Conservation (phyloP, 1,140 invertebrate genomes). For the Parapsyche elsis region DNA sequence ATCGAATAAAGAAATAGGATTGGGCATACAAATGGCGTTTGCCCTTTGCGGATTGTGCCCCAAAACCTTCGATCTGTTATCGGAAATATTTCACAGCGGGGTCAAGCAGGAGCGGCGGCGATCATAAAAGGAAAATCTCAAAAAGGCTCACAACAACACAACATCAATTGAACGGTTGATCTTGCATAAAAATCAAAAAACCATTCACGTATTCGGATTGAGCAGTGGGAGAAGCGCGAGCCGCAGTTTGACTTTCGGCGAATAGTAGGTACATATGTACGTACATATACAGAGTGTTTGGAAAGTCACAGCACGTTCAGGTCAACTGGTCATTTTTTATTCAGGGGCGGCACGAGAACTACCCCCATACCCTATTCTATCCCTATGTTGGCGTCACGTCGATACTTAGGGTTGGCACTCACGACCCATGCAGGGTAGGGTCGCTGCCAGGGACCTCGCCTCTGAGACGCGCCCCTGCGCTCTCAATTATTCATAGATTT, state of each 20-base stretch:
- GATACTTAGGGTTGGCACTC: conserved; percentile 20
- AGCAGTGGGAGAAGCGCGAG: background rate
- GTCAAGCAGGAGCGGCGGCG: background rate
- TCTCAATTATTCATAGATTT: conserved; percentile 16
- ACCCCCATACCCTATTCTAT: background rate
- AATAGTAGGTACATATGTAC: background rate
- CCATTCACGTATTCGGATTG: too few relatives aligned
- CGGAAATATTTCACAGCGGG: background rate
- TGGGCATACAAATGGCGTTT: background rate
- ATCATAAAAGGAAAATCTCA: background rate
- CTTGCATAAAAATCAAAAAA: background rate
- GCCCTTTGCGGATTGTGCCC: conserved; percentile 9
- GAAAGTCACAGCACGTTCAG: conserved; percentile 34
- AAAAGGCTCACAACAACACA: background rate
- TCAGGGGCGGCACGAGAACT: background rate
- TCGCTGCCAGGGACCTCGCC: background rate
- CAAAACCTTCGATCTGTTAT: background rate
- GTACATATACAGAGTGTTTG: conserved; percentile 17
- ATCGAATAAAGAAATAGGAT: background rate
- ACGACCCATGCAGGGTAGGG: background rate
- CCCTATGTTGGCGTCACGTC: conserved; percentile 23
- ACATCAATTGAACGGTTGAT: background rate
- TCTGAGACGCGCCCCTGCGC: background rate
- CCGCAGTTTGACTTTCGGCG: conserved; percentile 11
- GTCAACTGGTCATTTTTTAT: conserved; percentile 43